Evolutionary conservation across 2,113 vertebrate species (phyloP).

Genomic region (Ovibos moschatus): DNA sequence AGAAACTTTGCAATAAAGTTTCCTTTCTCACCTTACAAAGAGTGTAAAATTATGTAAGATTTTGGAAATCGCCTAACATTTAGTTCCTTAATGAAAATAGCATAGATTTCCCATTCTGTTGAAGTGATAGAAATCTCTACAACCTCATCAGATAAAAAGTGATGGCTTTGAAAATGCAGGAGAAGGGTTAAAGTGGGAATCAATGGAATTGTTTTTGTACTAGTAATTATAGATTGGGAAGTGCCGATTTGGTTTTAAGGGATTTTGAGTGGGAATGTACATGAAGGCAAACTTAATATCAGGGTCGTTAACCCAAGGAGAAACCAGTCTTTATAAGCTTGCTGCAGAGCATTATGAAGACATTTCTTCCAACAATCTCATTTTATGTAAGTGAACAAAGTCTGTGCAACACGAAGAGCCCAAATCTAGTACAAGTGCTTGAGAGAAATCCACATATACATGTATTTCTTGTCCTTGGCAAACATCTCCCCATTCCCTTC

Average conservation of each 20-base stretch:
- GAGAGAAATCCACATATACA: slow-evolving; percentile 10
- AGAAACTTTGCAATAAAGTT: slow-evolving; percentile 23
- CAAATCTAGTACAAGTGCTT: not conserved
- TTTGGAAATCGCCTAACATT: slow-evolving; percentile 39
- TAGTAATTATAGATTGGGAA: slow-evolving; percentile 31
- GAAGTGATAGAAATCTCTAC: slow-evolving; percentile 37
- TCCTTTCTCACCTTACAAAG: slow-evolving; percentile 15
- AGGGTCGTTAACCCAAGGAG: not conserved
- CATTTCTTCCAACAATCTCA: slow-evolving; percentile 11
- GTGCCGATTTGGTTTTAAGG: slow-evolving; percentile 28
- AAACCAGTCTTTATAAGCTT: slow-evolving; percentile 33
- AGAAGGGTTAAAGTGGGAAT: not conserved
- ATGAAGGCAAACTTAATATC: slow-evolving; percentile 39
- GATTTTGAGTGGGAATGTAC: slow-evolving; percentile 29
- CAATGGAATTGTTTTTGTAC: not conserved
- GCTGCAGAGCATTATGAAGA: slow-evolving; percentile 28
- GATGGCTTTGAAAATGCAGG: slow-evolving; percentile 26
- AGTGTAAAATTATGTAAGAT: slow-evolving; percentile 52
- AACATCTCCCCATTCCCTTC: not conserved
- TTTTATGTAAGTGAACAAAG: slow-evolving; percentile 48
- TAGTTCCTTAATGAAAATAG: slow-evolving; percentile 55
- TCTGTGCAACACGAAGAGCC: not conserved
- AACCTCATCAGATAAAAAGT: slow-evolving; percentile 1
- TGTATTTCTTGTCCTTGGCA: not conserved
- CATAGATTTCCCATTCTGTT: slow-evolving; percentile 47